Conservation (phyloP, 2,113 vertebrate genomes). For the Embiotoca jacksoni region DNA sequence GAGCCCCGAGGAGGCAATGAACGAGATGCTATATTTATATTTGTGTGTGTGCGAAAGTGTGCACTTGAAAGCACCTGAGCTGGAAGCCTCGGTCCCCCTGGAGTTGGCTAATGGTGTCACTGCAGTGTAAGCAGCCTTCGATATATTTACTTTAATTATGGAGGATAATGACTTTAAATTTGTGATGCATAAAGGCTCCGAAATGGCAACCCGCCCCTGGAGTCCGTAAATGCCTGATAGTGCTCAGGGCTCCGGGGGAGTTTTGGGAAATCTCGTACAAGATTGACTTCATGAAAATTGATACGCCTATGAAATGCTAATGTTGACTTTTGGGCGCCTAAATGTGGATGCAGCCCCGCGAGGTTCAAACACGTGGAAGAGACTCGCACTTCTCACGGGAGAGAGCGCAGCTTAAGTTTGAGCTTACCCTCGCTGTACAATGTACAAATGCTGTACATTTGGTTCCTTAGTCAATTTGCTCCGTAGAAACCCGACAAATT, state of each 20-base stretch:
- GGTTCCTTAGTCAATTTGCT: conserved; percentile 18
- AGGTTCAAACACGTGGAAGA: conserved; percentile 6
- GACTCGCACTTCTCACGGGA: background rate
- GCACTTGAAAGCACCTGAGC: conserved; percentile 37
- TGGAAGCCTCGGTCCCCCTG: conserved; percentile 23
- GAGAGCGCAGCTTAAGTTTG: conserved; percentile 23
- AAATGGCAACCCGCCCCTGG: conserved; percentile 48
- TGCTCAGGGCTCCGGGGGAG: conserved; percentile 33
- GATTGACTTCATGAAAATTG: conserved; percentile 60
- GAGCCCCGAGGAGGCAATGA: conserved; percentile 31
- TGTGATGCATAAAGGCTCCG: conserved; percentile 47
- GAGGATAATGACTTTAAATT: conserved; percentile 68
- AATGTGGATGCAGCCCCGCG: conserved; percentile 23
- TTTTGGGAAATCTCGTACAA: conserved; percentile 38
- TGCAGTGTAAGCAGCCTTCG: conserved; percentile 48
- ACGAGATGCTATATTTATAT: conserved; percentile 38
- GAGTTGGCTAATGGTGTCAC: conserved; percentile 34
- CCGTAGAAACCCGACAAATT: conserved; percentile 33
- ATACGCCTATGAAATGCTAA: conserved; percentile 65
- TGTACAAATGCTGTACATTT: conserved; percentile 10
- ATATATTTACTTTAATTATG: conserved; percentile 72
- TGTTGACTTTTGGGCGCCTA: conserved; percentile 65
- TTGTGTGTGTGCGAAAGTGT: background rate
- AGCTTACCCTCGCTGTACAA: conserved; percentile 8
- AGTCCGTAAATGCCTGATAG: conserved; percentile 43